Evolutionary conservation across 2,797 vertebrate genomes (phyloP).

Genomic region (Micrastur ruficollis): DNA sequence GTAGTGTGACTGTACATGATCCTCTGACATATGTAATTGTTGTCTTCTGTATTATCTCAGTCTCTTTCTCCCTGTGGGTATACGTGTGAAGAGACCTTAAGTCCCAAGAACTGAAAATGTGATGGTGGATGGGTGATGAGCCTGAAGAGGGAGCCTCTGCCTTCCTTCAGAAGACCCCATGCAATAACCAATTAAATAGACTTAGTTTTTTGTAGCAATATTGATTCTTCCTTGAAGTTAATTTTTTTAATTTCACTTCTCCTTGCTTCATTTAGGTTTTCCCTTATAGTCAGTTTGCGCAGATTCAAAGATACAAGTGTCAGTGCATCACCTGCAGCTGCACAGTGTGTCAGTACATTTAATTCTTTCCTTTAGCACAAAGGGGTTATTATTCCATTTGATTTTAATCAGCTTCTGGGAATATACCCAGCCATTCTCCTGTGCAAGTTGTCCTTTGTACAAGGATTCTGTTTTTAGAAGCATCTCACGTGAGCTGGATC

Average conservation of each 20-base stretch:
- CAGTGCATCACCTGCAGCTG: not conserved
- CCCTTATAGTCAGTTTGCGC: not conserved
- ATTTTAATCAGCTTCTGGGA: not conserved
- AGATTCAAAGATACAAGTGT: not conserved
- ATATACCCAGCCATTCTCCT: not conserved
- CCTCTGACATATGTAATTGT: not conserved
- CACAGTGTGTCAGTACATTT: not conserved
- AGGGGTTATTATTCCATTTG: not conserved
- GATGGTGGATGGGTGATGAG: not conserved
- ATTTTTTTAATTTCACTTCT: not conserved
- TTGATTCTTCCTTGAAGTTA: not conserved
- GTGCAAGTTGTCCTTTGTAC: not conserved
- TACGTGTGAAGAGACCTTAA: not conserved
- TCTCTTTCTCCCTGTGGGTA: not conserved
- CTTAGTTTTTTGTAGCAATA: not conserved
- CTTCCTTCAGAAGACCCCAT: not conserved
- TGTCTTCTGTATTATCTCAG: not conserved
- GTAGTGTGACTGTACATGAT: fast-evolving
- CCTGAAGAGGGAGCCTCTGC: not conserved
- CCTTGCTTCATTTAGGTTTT: not conserved
- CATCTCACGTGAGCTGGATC: not conserved
- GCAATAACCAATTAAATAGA: not conserved
- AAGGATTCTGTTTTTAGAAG: not conserved
- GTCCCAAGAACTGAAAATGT: not conserved
- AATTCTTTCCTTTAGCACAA: not conserved